Evolutionary conservation across 2,888 invertebrate genomes (phyloP).

Genomic region (Drosophila eohydei): DNA sequence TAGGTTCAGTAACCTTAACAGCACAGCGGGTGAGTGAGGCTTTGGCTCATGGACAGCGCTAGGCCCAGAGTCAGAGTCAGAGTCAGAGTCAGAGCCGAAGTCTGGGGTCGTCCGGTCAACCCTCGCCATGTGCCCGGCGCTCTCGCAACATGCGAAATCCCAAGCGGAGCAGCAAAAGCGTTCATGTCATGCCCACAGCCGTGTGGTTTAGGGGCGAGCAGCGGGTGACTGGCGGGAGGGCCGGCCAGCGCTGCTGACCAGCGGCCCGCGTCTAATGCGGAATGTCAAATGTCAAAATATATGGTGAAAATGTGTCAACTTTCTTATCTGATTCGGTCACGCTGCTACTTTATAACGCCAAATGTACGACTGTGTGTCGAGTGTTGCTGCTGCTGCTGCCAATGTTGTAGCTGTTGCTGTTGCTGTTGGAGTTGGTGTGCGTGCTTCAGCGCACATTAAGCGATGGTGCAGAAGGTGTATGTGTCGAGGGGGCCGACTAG

Average conservation of each 20-base stretch:
- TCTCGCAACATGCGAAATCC: conserved; percentile 75
- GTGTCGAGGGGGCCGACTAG: conserved; percentile 19
- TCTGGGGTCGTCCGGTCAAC: conserved; percentile 66
- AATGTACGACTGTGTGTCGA: conserved; percentile 66
- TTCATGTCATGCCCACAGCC: conserved; percentile 59
- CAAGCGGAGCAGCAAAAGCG: conserved; percentile 55
- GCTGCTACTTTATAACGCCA: conserved; percentile 84
- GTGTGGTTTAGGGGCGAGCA: conserved; percentile 20
- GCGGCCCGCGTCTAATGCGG: conserved; percentile 82
- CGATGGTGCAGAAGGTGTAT: conserved; percentile 46
- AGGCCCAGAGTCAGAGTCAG: conserved; percentile 7
- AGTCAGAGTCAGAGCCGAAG: conserved; percentile 24
- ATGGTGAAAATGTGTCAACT: conserved; percentile 85
- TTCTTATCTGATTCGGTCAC: conserved; percentile 85
- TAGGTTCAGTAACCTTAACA: conserved; percentile 80
- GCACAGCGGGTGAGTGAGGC: conserved; percentile 42
- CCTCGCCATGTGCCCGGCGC: conserved; percentile 59
- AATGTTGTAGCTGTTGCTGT: conserved; percentile 28
- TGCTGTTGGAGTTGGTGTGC: conserved; percentile 58
- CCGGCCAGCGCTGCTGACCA: conserved; percentile 61
- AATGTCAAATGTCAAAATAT: conserved; percentile 85
- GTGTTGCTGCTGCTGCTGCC: conserved; percentile 37
- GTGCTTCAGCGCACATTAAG: conserved; percentile 76
- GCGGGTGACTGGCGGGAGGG: conserved; percentile 8
- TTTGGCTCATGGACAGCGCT: conserved; percentile 31